Evolutionary conservation across 2,888 invertebrate genomes (phyloP), one percentile per base, ranked within the genome.

Genomic region (Drosophila mercatorum): DNA sequence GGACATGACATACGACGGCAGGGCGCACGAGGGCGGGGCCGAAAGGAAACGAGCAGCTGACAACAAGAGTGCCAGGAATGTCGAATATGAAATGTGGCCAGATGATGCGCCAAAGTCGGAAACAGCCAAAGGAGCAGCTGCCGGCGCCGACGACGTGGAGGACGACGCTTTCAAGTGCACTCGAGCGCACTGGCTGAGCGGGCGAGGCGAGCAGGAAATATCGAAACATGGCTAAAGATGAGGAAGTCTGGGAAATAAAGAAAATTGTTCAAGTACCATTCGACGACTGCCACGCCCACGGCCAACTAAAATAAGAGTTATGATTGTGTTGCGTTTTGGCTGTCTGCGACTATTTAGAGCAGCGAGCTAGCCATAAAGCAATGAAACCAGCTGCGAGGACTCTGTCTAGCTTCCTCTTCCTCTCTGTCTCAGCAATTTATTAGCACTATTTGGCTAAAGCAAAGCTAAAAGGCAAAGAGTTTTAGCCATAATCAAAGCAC

Each of bases 71-170:
- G 65, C 44, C 66, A 62, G 68, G 63, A 74, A 75, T 80, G 83
- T 83, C 81, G 80, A 80, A 80, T 80, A 83, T 80, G 80, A 80
- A 80, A 80, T 80, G 80, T 83, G 74, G 73, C 80, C 80, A 80
- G 80, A 80, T 83, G 80, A 80, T 80, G 81, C 66, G 52, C 59
- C 64, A 60, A 49, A 63, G 57, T 51, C 57, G 66, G 64, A 56
- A 70, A 64, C 72, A 56, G 40, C 28, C 58, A 63, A 68, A 64
- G 52, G 58, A 75, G 65, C 58, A 62, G 57, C 72, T 53, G 68
- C 74, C 57, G 63, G 49, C 60, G 61, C 52, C 61, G 28, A 44
- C 41, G 40, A 47, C 17, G 40, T 40, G 28, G 14, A 38, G 7
- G 28, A 38, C 26, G 36, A 28, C 36, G 55, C 66, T 43, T 66